phyloP scores from a whole-genome alignment of 2,113 vertebrate species.

The Nasalis larvatus region DNA sequence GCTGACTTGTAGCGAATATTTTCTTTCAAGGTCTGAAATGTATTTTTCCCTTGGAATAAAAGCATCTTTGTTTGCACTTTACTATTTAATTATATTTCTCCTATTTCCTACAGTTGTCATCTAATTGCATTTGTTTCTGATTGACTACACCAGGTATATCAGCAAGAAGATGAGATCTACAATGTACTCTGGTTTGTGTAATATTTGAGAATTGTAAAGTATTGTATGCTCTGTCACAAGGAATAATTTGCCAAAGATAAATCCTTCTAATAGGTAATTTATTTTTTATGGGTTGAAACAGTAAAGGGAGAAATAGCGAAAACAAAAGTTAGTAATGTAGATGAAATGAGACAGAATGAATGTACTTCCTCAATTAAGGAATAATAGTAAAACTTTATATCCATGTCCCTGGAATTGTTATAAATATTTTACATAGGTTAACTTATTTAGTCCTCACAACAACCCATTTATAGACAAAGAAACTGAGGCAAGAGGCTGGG shows the following conservation, averaged over 20 bases:
- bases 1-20: conserved; percentile 3
- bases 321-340: neutral
- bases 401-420: neutral
- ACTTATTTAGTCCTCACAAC: neutral
- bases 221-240: neutral
- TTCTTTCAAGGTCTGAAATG: conserved; percentile 17
- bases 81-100: neutral
- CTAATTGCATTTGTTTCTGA: neutral
- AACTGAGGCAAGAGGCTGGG: neutral
- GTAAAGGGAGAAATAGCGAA: neutral
- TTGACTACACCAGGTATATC: neutral
- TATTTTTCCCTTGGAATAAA: conserved; percentile 27
- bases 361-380: neutral
- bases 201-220: neutral
- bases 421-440: neutral
- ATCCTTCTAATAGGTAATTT: neutral
- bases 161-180: neutral
- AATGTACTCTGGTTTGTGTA: neutral
- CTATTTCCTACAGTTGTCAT: neutral
- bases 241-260: neutral
- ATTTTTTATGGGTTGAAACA: conserved; percentile 1
- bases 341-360: conserved; percentile 16
- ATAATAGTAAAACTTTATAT: conserved; percentile 8
- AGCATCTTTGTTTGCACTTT: neutral
- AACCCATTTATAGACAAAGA: neutral